These are phyloP conservation scores for Omphaloscelis lunosa DNA, from an alignment of 2,888 invertebrate species.

Conservation along the genomic window DNA sequence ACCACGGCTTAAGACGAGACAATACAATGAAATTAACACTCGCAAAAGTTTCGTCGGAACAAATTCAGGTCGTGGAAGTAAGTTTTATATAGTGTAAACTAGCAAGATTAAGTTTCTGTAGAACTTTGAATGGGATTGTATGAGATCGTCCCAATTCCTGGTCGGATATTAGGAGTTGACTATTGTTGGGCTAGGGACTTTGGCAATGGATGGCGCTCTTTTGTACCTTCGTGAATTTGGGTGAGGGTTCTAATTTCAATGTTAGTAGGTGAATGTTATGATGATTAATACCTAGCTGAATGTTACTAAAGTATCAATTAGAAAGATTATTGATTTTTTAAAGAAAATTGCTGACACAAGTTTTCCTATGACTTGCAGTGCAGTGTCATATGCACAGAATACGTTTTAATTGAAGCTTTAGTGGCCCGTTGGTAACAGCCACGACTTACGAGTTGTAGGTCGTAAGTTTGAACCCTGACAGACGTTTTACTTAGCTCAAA, in stretches of 20 bases:
- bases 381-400: neutral
- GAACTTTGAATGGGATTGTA: slow-evolving; percentile 58
- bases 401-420: neutral
- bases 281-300: neutral
- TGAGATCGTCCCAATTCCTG: slow-evolving; percentile 50
- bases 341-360: neutral
- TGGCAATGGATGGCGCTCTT: slow-evolving; percentile 19
- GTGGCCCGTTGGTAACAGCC: too few species aligned
- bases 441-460: too few species aligned
- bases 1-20: slow-evolving; percentile 46
- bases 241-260: slow-evolving; percentile 28
- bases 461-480: too few species aligned
- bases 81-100: slow-evolving; percentile 79
- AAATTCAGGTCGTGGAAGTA: slow-evolving; percentile 68
- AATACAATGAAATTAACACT: slow-evolving; percentile 74
- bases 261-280: slow-evolving; percentile 7
- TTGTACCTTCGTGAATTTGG: slow-evolving; percentile 10
- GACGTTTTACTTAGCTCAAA: too few species aligned
- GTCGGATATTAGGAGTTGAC: slow-evolving; percentile 45
- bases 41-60: slow-evolving; percentile 68
- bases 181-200: slow-evolving; percentile 27
- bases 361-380: neutral
- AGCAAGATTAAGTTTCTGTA: slow-evolving; percentile 74
- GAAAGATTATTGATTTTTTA: neutral
- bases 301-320: neutral